A percentile compares a stretch with the other conserved stretches of the same genome.
Evolutionary conservation across 1,140 invertebrate species (phyloP).

Genomic region (Papilio glaucus): DNA sequence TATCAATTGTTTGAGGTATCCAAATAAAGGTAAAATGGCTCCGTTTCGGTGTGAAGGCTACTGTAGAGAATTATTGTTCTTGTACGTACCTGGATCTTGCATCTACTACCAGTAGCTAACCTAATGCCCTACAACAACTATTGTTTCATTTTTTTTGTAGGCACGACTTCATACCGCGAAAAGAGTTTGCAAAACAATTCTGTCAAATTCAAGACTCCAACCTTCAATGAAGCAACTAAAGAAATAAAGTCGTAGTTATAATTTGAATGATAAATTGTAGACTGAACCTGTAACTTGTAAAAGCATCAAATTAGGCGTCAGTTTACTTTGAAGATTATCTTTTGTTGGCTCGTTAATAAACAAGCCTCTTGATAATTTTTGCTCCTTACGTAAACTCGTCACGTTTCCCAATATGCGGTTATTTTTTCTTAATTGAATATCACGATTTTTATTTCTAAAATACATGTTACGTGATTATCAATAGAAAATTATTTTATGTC

Average conservation of each 20-base stretch:
- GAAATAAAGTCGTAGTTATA: not conserved
- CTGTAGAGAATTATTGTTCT: no score
- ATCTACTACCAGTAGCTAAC: no score
- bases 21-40: no score
- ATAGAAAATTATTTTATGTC: not conserved
- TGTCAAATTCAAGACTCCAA: no score
- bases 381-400: conserved; percentile 8
- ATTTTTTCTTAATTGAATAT: conserved; percentile 1
- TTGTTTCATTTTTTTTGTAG: no score
- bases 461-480: not conserved
- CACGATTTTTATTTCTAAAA: not conserved
- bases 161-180: no score
- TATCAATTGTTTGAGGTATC: no score
- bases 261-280: not conserved
- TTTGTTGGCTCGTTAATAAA: conserved; percentile 20
- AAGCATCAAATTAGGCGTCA: not conserved
- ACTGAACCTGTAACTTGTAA: not conserved
- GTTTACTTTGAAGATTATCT: conserved; percentile 19
- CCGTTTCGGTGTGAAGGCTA: no score
- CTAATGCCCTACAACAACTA: no score
- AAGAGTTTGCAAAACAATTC: no score
- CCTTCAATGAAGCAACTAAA: not conserved
- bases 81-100: no score
- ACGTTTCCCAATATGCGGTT: not conserved
- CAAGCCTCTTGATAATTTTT: conserved; percentile 18